phyloP scores from a whole-genome alignment of 2,888 invertebrate genomes.

The Torymus texanus region DNA sequence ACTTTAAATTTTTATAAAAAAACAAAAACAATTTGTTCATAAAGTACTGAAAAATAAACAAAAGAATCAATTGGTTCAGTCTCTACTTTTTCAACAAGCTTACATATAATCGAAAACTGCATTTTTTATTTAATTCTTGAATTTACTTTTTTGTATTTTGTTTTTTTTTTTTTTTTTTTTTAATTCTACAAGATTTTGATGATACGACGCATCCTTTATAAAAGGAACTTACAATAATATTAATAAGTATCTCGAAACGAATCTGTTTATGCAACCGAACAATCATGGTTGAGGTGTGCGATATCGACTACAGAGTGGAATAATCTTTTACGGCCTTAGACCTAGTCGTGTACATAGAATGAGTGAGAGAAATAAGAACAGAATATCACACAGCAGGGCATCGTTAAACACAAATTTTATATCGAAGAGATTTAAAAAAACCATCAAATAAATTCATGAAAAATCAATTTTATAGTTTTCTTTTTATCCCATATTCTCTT shows the following conservation, averaged over 20 bases:
- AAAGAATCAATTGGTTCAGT: conserved; percentile 14
- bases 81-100: conserved; percentile 30
- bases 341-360: conserved; percentile 74
- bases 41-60: conserved; percentile 8
- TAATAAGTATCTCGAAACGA: conserved; percentile 50
- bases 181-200: conserved; percentile 17
- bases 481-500: background rate
- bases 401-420: conserved; percentile 75
- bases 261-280: conserved; percentile 54
- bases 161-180: conserved; percentile 9
- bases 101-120: conserved; percentile 25
- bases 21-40: conserved; percentile 32
- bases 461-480: conserved; percentile 61
- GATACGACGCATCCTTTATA: conserved; percentile 20
- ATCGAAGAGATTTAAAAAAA: conserved; percentile 73
- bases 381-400: conserved; percentile 72
- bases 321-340: conserved; percentile 72
- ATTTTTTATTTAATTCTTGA: conserved; percentile 17
- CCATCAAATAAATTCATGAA: conserved; percentile 73
- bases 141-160: no score
- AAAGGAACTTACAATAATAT: conserved; percentile 30
- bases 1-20: conserved; percentile 46
- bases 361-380: conserved; percentile 65
- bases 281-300: conserved; percentile 55
- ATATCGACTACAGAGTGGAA: conserved; percentile 59